Conservation (phyloP, 2,888 invertebrate species). For the Atethmia centrago region DNA sequence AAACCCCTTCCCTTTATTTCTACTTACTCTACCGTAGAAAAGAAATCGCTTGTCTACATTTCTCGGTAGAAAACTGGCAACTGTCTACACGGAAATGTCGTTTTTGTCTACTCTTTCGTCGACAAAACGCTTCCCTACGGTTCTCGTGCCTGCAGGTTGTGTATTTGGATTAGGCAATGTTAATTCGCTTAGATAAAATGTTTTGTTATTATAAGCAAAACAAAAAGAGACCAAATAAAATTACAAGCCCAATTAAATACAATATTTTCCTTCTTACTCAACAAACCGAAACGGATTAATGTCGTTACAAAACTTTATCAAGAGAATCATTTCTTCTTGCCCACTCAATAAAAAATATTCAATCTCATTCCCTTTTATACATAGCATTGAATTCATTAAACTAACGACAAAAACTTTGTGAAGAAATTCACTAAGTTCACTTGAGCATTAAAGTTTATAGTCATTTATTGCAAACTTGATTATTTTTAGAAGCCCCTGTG, state of each 20-base stretch:
- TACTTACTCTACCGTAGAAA: no score
- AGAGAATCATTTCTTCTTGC: slow-evolving; percentile 38
- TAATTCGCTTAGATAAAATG: not conserved
- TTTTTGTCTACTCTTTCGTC: no score
- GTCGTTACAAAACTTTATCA: slow-evolving; percentile 46
- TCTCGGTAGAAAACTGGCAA: no score
- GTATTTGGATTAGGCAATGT: not conserved
- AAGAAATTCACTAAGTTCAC: slow-evolving; percentile 46
- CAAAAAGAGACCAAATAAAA: slow-evolving; percentile 41
- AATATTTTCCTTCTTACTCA: slow-evolving; percentile 44
- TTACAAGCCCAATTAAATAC: slow-evolving; percentile 42
- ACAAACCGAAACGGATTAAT: slow-evolving; percentile 54
- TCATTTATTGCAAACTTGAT: slow-evolving; percentile 61
- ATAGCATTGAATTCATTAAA: slow-evolving; percentile 58
- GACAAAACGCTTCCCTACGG: no score
- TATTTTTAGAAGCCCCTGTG: slow-evolving; percentile 62
- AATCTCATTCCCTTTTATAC: slow-evolving; percentile 36
- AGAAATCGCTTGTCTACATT: no score
- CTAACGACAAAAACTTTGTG: slow-evolving; percentile 54
- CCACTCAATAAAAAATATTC: slow-evolving; percentile 55
- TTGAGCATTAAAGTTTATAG: slow-evolving; percentile 54
- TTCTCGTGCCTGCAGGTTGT: no score
- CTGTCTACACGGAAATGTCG: no score
- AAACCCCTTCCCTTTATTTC: no score
- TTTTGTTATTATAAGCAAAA: slow-evolving; percentile 11